phyloP scores from a whole-genome alignment of 2,797 vertebrate species.

The Smutsia gigantea region DNA sequence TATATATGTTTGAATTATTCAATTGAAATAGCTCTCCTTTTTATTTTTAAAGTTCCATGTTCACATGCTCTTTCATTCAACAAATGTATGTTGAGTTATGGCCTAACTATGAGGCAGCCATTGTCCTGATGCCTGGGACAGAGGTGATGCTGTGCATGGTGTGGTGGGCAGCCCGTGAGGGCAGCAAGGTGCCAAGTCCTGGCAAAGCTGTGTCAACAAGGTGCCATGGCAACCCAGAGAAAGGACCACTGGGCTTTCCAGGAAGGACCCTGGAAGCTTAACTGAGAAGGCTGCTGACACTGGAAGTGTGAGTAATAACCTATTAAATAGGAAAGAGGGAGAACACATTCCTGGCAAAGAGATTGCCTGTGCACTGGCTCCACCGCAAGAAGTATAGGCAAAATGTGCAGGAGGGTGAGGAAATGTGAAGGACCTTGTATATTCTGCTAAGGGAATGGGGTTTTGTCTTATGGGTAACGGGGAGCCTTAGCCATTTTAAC shows the following conservation, averaged over 20 bases:
- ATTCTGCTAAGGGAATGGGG: not conserved
- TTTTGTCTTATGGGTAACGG: not conserved
- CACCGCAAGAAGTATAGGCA: not conserved
- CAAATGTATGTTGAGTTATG: not conserved
- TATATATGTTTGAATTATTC: conserved; percentile 5
- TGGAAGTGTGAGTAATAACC: not conserved
- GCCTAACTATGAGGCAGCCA: not conserved
- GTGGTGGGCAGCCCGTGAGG: not conserved
- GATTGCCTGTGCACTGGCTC: not conserved
- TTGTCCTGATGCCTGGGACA: not conserved
- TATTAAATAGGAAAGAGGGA: not conserved
- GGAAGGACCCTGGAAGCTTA: not conserved
- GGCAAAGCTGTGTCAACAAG: not conserved
- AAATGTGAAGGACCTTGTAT: not conserved
- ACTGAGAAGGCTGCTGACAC: not conserved
- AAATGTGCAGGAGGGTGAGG: not conserved
- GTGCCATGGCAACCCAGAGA: not conserved
- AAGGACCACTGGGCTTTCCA: not conserved
- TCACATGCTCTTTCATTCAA: not conserved
- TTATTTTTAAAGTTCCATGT: not conserved
- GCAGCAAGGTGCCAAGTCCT: not conserved
- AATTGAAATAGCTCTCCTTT: not conserved
- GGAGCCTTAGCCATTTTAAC: not conserved
- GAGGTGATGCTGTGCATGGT: not conserved
- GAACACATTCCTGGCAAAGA: not conserved